Percentiles rank a stretch among this genome's conserved stretches.
These are phyloP conservation scores for Sebastes cheni DNA, from an alignment of 2,797 vertebrate species.

Conservation along the genomic window DNA sequence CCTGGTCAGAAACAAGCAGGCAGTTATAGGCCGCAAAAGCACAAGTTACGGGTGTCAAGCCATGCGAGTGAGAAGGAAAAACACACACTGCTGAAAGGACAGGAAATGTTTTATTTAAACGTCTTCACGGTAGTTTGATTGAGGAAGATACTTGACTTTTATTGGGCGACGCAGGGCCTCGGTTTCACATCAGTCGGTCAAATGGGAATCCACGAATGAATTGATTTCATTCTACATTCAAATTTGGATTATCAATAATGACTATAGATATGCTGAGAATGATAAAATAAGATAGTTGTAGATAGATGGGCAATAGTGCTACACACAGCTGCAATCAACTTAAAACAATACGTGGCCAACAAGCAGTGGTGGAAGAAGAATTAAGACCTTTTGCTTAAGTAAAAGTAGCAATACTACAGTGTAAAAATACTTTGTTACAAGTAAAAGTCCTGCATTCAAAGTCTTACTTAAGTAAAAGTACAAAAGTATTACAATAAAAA, in stretches of 20 bases:
- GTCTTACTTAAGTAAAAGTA: too few relatives aligned
- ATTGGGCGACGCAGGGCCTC: not conserved
- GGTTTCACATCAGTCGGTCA: not conserved
- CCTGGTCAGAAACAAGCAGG: conserved; percentile 63
- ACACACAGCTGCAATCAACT: not conserved
- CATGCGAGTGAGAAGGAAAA: conserved; percentile 54
- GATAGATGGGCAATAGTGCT: not conserved
- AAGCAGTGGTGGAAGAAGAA: too few relatives aligned
- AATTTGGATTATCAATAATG: not conserved
- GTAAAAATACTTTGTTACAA: too few relatives aligned
- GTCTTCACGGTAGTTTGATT: conserved; percentile 39
- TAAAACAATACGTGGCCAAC: not conserved
- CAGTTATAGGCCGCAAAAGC: conserved; percentile 71
- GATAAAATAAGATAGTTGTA: not conserved
- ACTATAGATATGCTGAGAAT: not conserved
- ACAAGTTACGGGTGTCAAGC: conserved; percentile 64
- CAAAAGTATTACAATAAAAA: too few relatives aligned
- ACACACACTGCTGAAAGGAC: conserved; percentile 57
- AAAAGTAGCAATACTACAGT: not conserved
- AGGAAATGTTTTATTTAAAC: conserved; percentile 74
- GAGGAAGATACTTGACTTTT: conserved; percentile 40
- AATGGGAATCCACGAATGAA: not conserved
- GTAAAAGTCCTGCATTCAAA: too few relatives aligned
- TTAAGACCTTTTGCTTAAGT: too few relatives aligned
- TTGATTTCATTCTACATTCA: too few relatives aligned